phyloP scores from a whole-genome alignment of 2,888 invertebrate species.

The Drosophila seclusa region DNA sequence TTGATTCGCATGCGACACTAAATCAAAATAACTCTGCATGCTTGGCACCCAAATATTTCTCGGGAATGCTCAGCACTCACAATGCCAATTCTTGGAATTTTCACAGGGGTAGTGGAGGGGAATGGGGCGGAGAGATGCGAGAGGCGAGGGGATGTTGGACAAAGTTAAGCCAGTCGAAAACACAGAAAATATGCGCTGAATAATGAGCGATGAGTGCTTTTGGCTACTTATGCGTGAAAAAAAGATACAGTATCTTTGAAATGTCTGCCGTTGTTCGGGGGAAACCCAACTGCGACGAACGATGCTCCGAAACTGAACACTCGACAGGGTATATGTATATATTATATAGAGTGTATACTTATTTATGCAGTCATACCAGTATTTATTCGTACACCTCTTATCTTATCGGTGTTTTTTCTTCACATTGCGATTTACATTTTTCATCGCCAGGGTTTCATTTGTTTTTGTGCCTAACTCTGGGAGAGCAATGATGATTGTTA shows the following conservation, averaged over 20 bases:
- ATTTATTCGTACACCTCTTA: neutral
- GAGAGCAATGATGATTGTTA: no score
- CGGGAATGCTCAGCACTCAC: conserved; percentile 50
- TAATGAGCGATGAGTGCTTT: conserved; percentile 41
- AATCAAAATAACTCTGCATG: conserved; percentile 63
- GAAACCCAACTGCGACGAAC: neutral
- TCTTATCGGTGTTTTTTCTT: neutral
- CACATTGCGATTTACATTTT: neutral
- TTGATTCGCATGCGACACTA: conserved; percentile 69
- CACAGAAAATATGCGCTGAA: conserved; percentile 17
- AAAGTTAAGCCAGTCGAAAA: conserved; percentile 19
- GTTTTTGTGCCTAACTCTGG: no score
- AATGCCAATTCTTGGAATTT: conserved; percentile 68
- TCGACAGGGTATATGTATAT: neutral
- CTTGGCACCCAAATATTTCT: conserved; percentile 45
- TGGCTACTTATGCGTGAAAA: conserved; percentile 14
- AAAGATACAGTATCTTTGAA: conserved; percentile 29
- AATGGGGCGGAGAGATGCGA: conserved; percentile 1
- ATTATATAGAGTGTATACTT: neutral
- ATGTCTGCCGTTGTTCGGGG: neutral
- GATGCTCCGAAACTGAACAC: neutral
- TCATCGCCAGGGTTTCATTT: neutral
- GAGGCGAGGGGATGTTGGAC: conserved; percentile 2
- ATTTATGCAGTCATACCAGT: neutral
- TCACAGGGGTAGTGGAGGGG: conserved; percentile 37